Base-by-base conservation (phyloP, 2,113 vertebrate genomes). In the Pseudopodoces humilis region DNA sequence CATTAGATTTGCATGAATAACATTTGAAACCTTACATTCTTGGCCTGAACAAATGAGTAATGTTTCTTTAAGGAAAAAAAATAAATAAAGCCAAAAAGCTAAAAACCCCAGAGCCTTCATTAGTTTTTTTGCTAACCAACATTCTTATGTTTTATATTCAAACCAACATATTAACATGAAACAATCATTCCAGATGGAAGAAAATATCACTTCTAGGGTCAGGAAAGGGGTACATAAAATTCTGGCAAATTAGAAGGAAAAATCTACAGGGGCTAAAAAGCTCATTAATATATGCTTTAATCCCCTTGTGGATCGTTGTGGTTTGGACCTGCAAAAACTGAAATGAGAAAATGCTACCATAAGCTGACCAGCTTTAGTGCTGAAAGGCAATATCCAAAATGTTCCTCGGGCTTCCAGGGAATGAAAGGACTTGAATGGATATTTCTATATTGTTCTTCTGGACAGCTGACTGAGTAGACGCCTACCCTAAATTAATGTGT, bases 151-250 rank as follows among this genome's bases (percentile, higher is more conserved):
- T 96, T 97, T 97, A 96, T 95, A 92, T 86, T 96, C 56, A 97
- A 92, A 94, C 92, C 93, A 88, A 44, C 80, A 68, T 89, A 95
- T 92, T 95, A 96, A 95, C 86, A 95, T 94, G 90, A 92, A 97
- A 93, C 90, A 97, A 97, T 93, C 88, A 81, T 88, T 96, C 96
- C 94, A 97, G 95, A 96, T 97, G 96, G 96, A 96, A 86, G 90
- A 96, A 96, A 96, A 96, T 95, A 93, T 95, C 83, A 86, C 72
- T 95, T 92, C 85, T 96, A 83, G 76, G 95, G 95, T 97, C 95
- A 96, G 77, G 52, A 92, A 97, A 80, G 92, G 96, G 95, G 94
- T 96, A 95, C 92, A 92, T 92, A 96, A 96, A 96, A 93, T 90
- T 95, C 93, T 96, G 95, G 88, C 94, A 95, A 96, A 97, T 97